Conservation (phyloP, 2,797 vertebrate genomes). For the Karalla daura region DNA sequence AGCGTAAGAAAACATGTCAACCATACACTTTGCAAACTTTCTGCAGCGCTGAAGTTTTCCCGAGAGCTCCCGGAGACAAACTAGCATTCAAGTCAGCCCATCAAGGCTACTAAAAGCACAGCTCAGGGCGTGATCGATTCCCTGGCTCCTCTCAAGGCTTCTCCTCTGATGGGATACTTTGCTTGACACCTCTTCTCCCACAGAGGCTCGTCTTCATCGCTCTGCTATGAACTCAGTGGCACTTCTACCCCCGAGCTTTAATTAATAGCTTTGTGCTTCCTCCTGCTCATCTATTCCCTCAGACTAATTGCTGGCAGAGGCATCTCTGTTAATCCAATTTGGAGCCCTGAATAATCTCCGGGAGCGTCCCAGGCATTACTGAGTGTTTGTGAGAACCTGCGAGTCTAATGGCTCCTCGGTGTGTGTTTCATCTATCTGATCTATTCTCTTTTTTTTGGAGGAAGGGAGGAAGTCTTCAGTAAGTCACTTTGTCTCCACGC, state of each 20-base stretch:
- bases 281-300: constrained; percentile 61
- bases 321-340: constrained; percentile 75
- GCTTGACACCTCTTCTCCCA: constrained; percentile 56
- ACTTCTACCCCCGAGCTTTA: constrained; percentile 34
- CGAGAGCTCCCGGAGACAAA: constrained; percentile 1
- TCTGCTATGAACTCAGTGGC: constrained; percentile 50
- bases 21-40: constrained; percentile 36
- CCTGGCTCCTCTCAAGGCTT: constrained; percentile 30
- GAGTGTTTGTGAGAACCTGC: constrained; percentile 54
- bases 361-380: constrained; percentile 47
- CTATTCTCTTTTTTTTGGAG: neutral
- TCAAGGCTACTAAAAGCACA: constrained; percentile 40
- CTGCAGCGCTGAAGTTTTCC: neutral
- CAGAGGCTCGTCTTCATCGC: constrained; percentile 45
- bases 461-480: neutral
- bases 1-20: constrained; percentile 40
- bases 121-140: constrained; percentile 51
- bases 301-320: constrained; percentile 69
- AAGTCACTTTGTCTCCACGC: no score
- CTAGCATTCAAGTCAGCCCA: constrained; percentile 18
- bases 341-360: constrained; percentile 64
- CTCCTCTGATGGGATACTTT: constrained; percentile 51
- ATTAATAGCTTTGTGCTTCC: constrained; percentile 71
- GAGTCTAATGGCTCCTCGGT: constrained; percentile 36
- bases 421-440: constrained; percentile 40